These are phyloP conservation scores for Alitta virens DNA, from an alignment of 2,888 invertebrate genomes.

Conservation along the genomic window DNA sequence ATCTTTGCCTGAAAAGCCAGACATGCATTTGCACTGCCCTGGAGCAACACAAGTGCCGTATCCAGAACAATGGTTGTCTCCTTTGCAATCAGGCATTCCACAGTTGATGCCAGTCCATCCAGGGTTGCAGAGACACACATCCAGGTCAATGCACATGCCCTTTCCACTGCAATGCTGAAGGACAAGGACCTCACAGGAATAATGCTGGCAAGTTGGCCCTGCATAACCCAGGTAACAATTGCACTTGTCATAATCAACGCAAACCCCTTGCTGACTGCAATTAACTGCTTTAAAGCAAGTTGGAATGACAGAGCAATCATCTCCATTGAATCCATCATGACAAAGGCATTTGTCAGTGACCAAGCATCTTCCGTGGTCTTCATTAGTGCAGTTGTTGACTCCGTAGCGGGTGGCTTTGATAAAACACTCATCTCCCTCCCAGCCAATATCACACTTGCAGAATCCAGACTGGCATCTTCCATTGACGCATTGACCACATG, in stretches of 20 bases:
- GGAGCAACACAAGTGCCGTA: not conserved
- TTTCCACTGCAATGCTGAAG: not conserved
- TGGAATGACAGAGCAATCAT: not conserved
- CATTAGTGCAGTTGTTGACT: slow-evolving; percentile 4
- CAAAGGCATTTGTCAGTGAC: slow-evolving; percentile 5
- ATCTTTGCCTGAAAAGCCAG: not conserved
- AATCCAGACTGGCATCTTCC: slow-evolving; percentile 4
- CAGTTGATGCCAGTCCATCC: not conserved
- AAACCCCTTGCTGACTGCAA: not conserved
- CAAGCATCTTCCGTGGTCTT: not conserved
- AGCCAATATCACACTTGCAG: slow-evolving; percentile 5
- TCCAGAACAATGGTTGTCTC: not conserved
- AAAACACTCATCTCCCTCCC: slow-evolving; percentile 6
- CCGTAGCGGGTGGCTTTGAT: not conserved
- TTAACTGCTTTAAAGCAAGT: not conserved
- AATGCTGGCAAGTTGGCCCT: not conserved
- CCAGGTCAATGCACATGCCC: not conserved
- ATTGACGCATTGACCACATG: not conserved
- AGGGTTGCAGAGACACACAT: not conserved
- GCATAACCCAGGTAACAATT: slow-evolving; percentile 1
- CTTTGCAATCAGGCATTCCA: not conserved
- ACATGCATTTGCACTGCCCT: not conserved
- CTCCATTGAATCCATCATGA: slow-evolving; percentile 5
- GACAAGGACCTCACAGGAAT: not conserved
- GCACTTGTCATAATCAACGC: slow-evolving; percentile 5